Conservation (phyloP, 2,888 invertebrate species). For the Eupithecia subumbrata region DNA sequence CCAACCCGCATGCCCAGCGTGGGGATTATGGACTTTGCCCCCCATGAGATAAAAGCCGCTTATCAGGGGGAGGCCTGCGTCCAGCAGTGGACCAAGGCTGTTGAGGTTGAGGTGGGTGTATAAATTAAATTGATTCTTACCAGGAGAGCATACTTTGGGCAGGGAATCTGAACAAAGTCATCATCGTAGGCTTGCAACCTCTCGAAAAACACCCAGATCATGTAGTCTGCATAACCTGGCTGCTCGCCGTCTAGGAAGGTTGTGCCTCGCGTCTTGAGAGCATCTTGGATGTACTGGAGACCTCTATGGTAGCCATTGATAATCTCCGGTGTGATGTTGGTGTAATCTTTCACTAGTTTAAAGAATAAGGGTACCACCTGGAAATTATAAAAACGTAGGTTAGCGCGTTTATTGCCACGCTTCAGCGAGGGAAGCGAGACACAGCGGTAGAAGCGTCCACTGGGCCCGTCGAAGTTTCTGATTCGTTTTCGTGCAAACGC, state of each 20-base stretch:
- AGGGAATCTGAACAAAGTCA: slow-evolving; percentile 56
- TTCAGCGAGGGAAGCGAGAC: background rate
- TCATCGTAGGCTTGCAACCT: slow-evolving; percentile 79
- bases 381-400: background rate
- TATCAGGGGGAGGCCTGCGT: too few species aligned
- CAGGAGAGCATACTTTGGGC: background rate
- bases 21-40: too few species aligned
- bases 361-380: slow-evolving; percentile 61
- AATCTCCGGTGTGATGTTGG: slow-evolving; percentile 57
- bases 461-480: too few species aligned
- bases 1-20: too few species aligned
- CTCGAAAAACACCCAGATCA: slow-evolving; percentile 96
- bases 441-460: background rate
- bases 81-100: too few species aligned
- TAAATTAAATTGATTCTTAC: slow-evolving; percentile 1
- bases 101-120: background rate
- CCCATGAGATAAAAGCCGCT: too few species aligned
- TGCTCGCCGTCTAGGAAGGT: slow-evolving; percentile 86
- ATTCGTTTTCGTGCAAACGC: too few species aligned
- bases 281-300: slow-evolving; percentile 85
- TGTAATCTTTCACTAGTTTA: slow-evolving; percentile 50
- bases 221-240: slow-evolving; percentile 91
- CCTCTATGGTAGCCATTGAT: slow-evolving; percentile 63
- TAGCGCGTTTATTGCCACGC: background rate
- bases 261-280: slow-evolving; percentile 84